Conservation (phyloP, 2,888 invertebrate genomes). For the Venusia cambrica region DNA sequence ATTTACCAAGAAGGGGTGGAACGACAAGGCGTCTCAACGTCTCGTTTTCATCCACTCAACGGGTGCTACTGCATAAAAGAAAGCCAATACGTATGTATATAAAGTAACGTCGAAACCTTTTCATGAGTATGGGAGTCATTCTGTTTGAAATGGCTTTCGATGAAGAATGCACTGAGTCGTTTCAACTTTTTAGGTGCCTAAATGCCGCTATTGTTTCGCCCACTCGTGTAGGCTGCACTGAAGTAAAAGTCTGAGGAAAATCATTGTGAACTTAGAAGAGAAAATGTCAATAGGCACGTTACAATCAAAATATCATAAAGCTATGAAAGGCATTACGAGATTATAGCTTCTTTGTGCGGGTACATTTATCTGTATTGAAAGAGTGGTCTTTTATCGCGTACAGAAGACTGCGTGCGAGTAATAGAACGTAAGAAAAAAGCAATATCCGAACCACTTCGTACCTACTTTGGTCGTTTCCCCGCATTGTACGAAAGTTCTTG, state of each 20-base stretch:
- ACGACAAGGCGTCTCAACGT: slow-evolving; percentile 59
- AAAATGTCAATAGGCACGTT: slow-evolving; percentile 27
- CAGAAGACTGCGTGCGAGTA: slow-evolving; percentile 49
- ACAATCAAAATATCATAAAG: slow-evolving; percentile 37
- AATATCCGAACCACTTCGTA: slow-evolving; percentile 52
- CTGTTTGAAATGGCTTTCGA: slow-evolving; percentile 74
- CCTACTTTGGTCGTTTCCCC: slow-evolving; percentile 49
- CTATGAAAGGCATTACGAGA: slow-evolving; percentile 45
- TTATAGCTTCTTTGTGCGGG: slow-evolving; percentile 38
- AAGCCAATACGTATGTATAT: slow-evolving; percentile 47
- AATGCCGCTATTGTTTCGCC: slow-evolving; percentile 72
- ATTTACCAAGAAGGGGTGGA: slow-evolving; percentile 69
- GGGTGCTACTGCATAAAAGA: slow-evolving; percentile 65
- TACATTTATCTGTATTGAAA: slow-evolving; percentile 47
- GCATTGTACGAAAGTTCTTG: slow-evolving; percentile 56
- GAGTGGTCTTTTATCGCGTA: slow-evolving; percentile 53
- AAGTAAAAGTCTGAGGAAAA: slow-evolving; percentile 32
- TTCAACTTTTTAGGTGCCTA: slow-evolving; percentile 69
- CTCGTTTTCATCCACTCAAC: slow-evolving; percentile 74
- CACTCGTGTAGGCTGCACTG: slow-evolving; percentile 37
- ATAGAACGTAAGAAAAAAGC: slow-evolving; percentile 54
- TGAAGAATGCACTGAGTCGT: slow-evolving; percentile 69
- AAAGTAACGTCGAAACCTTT: slow-evolving; percentile 43
- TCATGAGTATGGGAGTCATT: slow-evolving; percentile 51
- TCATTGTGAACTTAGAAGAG: slow-evolving; percentile 31